Evolutionary conservation across 2,113 vertebrate species (phyloP), one percentile per base, ranked within the genome.

Genomic region (Ranitomeya imitator): DNA sequence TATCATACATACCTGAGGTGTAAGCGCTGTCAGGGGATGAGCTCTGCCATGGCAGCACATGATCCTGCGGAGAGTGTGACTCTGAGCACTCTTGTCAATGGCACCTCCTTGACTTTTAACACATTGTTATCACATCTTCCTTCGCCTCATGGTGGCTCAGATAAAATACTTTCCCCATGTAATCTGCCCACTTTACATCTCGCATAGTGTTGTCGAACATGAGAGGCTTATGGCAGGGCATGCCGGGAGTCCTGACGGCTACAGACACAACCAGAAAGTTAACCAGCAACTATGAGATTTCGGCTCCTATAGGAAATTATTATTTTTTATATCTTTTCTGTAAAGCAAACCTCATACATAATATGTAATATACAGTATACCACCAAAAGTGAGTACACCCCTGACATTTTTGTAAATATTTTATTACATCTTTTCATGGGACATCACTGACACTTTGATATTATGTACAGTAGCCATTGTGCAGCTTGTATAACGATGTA

Each of bases 91-190:
- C 0, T 60, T 90, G 90, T 93, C 93, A 94, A 52, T 37, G 90
- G 90, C 93, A 93, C 93, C 91, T 93, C 88, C 77, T 92, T 93
- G 93, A 94, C 92, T 94, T 92, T 92, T 94, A 93, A 89, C 91
- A 79, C 93, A 74, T 93, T 85, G 82, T 94, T 93, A 91, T 93
- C 92, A 7, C 83, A 85, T 92, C 92, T 55, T 90, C 87, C 4
- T 90, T 91, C 87, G 89, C 92, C 92, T 92, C 92, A 0, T 54
- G 21, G 67, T 55, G 8, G 89, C 13, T 21, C 89, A 76, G 95
- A 95, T 95, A 93, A 96, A 94, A 96, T 94, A 91, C 94, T 92
- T 63, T 86, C 61, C 73, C 91, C 0, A 88, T 45, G 65, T 52
- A 88, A 90, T 90, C 87, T 89, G 90, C 87, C 89, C 31, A 89